Evolutionary conservation across 2,113 vertebrate species (phyloP).

Genomic region (Gnathonemus echidnorhynchus): DNA sequence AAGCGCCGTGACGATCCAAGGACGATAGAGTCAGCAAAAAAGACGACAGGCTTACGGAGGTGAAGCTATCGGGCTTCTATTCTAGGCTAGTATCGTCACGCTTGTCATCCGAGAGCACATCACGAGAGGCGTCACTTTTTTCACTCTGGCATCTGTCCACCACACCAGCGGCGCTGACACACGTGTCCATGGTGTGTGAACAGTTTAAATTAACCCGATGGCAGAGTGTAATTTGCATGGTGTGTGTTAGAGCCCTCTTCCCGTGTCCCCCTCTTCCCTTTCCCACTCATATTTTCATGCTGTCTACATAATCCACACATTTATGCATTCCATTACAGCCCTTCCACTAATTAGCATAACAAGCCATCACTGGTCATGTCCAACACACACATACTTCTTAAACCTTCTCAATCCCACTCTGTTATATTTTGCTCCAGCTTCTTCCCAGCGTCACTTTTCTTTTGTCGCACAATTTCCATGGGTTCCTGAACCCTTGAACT

Average conservation of each 20-base stretch:
- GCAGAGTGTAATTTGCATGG: neutral
- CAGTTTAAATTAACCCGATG: neutral
- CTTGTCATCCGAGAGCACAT: neutral
- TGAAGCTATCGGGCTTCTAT: neutral
- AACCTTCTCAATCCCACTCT: neutral
- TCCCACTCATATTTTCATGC: neutral
- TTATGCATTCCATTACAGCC: neutral
- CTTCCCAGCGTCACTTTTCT: neutral
- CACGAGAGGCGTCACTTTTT: neutral
- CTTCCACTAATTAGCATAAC: neutral
- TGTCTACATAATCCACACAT: neutral
- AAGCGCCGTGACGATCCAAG: neutral
- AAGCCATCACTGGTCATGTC: neutral
- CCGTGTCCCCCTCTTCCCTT: neutral
- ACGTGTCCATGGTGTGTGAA: neutral
- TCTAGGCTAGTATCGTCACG: neutral
- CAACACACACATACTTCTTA: neutral
- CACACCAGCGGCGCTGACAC: neutral
- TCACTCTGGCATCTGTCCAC: neutral
- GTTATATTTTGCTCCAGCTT: neutral
- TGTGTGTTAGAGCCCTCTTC: too few relatives aligned
- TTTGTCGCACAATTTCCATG: neutral
- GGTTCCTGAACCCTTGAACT: neutral
- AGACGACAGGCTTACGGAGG: neutral
- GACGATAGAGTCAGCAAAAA: neutral